phyloP scores from a whole-genome alignment of 1,140 invertebrate genomes.

The Plutomurus gul region DNA sequence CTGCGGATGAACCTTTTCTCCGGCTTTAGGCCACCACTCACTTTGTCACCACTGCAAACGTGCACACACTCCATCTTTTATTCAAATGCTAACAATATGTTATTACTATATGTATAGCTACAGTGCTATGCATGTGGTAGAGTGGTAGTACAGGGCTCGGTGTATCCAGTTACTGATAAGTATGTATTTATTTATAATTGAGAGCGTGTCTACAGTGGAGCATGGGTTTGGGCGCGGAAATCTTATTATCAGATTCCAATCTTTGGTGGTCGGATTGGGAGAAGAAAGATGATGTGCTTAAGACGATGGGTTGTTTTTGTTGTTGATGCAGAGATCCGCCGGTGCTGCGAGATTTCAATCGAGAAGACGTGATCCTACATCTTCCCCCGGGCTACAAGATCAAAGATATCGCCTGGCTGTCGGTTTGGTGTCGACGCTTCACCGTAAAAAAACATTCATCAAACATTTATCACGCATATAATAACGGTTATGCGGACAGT shows the following conservation, averaged over 20 bases:
- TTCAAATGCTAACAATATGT: too few relatives aligned
- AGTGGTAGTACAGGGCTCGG: too few relatives aligned
- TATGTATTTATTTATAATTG: too few relatives aligned
- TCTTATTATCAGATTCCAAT: too few relatives aligned
- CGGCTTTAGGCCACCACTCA: not conserved
- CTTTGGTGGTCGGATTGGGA: too few relatives aligned
- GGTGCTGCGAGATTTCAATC: slow-evolving; percentile 72
- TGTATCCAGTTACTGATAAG: too few relatives aligned
- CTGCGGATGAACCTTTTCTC: slow-evolving; percentile 23
- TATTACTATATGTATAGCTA: too few relatives aligned
- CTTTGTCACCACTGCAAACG: not conserved
- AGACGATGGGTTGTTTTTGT: too few relatives aligned
- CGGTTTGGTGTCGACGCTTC: slow-evolving; percentile 86
- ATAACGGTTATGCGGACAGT: not conserved
- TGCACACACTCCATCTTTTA: not conserved
- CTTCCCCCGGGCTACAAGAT: slow-evolving; percentile 80
- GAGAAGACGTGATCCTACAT: slow-evolving; percentile 78
- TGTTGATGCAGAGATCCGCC: slow-evolving; percentile 70
- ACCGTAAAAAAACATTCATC: slow-evolving; percentile 66
- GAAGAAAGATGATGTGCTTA: too few relatives aligned
- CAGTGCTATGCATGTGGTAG: too few relatives aligned
- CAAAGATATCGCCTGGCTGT: slow-evolving; percentile 84
- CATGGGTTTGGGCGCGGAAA: too few relatives aligned
- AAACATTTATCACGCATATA: slow-evolving; percentile 9
- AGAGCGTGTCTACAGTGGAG: too few relatives aligned